These are phyloP conservation scores for Procambarus virginalis DNA, from an alignment of 1,140 invertebrate species.

Conservation along the genomic window DNA sequence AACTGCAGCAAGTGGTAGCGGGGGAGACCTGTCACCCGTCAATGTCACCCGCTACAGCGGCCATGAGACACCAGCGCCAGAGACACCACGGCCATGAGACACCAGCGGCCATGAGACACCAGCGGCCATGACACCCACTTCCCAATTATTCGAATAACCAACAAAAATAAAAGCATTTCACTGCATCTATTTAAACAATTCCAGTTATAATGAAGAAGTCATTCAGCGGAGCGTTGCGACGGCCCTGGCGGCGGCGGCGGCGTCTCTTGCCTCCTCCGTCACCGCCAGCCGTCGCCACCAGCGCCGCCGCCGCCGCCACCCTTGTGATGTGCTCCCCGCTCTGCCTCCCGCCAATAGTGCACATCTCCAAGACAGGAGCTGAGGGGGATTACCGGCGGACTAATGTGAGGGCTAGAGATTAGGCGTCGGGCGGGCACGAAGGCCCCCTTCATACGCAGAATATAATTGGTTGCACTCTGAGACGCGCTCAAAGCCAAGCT, in stretches of 20 bases:
- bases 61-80: no score
- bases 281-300: background rate
- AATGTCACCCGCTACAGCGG: no score
- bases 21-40: no score
- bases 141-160: background rate
- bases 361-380: constrained; percentile 59
- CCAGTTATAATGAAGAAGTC: constrained; percentile 54
- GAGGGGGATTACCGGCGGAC: constrained; percentile 57
- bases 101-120: no score
- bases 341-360: constrained; percentile 47
- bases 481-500: constrained; percentile 62
- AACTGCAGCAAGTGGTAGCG: no score
- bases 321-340: constrained; percentile 32
- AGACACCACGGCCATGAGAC: no score
- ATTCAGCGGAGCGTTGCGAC: constrained; percentile 22
- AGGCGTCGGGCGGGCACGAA: constrained; percentile 20
- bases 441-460: constrained; percentile 54
- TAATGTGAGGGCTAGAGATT: constrained; percentile 62
- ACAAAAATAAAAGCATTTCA: constrained; percentile 19
- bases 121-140: no score
- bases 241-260: constrained; percentile 21
- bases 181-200: constrained; percentile 48
- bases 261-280: background rate
- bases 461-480: constrained; percentile 67
- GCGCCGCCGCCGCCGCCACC: constrained; percentile 8